phyloP scores from a whole-genome alignment of 2,888 invertebrate genomes.

The Drosophila greeni region DNA sequence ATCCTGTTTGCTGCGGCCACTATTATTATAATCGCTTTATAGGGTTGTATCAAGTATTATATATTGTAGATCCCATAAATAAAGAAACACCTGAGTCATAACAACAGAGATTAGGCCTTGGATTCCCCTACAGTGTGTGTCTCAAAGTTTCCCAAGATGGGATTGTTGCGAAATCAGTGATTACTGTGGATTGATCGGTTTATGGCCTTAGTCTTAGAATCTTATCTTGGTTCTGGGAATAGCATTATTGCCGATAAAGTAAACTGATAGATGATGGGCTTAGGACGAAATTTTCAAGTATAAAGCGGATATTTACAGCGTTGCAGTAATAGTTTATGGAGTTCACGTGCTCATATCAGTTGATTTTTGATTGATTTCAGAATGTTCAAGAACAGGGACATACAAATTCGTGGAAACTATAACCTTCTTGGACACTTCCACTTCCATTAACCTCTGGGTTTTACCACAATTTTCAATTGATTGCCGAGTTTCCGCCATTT shows the following conservation, averaged over 20 bases:
- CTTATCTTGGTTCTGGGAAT: constrained; percentile 46
- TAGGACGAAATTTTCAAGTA: constrained; percentile 16
- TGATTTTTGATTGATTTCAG: background rate
- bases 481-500: background rate
- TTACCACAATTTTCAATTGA: background rate
- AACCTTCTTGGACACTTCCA: background rate
- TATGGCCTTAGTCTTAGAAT: constrained; percentile 42
- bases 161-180: constrained; percentile 32
- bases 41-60: constrained; percentile 19
- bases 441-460: background rate
- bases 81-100: constrained; percentile 11
- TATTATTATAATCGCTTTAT: no score
- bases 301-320: constrained; percentile 28
- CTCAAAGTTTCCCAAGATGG: constrained; percentile 11
- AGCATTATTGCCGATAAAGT: constrained; percentile 9
- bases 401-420: background rate
- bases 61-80: constrained; percentile 14
- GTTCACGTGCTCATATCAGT: constrained; percentile 17
- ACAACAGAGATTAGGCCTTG: background rate
- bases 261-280: constrained; percentile 17
- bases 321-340: constrained; percentile 11
- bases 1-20: no score
- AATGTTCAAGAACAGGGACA: constrained; percentile 8
- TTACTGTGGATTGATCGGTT: constrained; percentile 27
- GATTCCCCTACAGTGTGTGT: background rate